Evolutionary conservation across 2,113 vertebrate genomes (phyloP).

Genomic region (Centrocercus urophasianus): DNA sequence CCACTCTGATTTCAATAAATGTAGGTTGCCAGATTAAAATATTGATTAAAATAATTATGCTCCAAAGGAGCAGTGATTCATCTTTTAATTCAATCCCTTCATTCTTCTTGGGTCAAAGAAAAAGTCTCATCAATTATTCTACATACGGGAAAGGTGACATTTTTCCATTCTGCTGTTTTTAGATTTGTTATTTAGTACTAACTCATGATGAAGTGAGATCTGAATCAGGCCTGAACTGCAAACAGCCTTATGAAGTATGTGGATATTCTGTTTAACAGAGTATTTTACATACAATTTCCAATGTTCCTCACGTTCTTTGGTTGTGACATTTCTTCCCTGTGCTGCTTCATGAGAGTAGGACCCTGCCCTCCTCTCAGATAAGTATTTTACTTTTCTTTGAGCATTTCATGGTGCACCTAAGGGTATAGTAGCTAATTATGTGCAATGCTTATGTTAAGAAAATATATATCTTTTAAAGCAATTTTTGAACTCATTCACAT

Average conservation of each 20-base stretch:
- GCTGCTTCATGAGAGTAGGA: neutral
- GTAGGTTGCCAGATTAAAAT: neutral
- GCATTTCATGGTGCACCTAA: neutral
- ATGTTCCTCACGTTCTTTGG: neutral
- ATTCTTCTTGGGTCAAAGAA: neutral
- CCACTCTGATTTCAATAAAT: neutral
- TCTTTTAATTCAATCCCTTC: neutral
- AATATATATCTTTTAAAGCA: neutral
- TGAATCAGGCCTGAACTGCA: neutral
- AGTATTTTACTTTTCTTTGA: neutral
- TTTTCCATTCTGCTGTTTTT: neutral
- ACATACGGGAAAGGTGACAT: neutral
- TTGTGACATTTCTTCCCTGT: neutral
- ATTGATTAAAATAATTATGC: neutral
- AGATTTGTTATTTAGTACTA: neutral
- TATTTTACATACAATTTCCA: neutral
- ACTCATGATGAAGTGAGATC: neutral
- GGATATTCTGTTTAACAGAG: neutral
- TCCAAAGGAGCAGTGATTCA: neutral
- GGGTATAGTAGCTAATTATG: neutral
- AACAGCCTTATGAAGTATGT: neutral
- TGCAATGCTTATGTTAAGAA: neutral
- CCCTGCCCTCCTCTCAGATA: neutral
- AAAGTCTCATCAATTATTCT: neutral
- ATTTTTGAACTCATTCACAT: neutral